phyloP scores from a whole-genome alignment of 2,113 vertebrate genomes.

The Rhinoptilus africanus region DNA sequence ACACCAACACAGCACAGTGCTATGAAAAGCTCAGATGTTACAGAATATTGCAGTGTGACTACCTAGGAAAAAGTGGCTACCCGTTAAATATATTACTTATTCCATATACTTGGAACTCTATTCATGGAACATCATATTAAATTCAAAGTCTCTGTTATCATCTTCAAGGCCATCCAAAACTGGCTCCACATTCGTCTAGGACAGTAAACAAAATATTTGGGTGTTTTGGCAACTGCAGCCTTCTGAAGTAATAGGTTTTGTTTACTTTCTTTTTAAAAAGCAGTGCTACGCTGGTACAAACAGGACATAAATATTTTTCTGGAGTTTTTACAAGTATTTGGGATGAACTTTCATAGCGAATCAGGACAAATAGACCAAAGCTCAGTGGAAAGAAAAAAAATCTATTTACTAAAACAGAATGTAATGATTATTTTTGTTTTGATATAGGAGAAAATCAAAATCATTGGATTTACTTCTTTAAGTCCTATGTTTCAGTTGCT shows the following conservation, averaged over 20 bases:
- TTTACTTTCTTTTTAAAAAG: neutral
- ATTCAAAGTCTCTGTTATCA: neutral
- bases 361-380: neutral
- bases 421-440: neutral
- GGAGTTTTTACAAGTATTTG: neutral
- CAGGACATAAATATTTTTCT: neutral
- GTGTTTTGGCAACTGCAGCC: neutral
- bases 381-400: neutral
- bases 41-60: neutral
- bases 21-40: neutral
- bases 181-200: neutral
- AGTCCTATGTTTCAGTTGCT: neutral
- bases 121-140: neutral
- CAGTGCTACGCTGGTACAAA: neutral
- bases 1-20: neutral
- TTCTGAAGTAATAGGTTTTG: neutral
- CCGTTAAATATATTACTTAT: neutral
- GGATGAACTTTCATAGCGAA: neutral
- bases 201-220: neutral
- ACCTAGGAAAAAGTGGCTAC: neutral
- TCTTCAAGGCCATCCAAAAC: neutral
- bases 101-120: neutral
- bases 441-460: neutral
- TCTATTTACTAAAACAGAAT: neutral
- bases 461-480: neutral